Percentiles rank a stretch among this genome's conserved stretches.
These are phyloP conservation scores for Dasypolia templi DNA, from an alignment of 2,888 invertebrate genomes.

Conservation along the genomic window DNA sequence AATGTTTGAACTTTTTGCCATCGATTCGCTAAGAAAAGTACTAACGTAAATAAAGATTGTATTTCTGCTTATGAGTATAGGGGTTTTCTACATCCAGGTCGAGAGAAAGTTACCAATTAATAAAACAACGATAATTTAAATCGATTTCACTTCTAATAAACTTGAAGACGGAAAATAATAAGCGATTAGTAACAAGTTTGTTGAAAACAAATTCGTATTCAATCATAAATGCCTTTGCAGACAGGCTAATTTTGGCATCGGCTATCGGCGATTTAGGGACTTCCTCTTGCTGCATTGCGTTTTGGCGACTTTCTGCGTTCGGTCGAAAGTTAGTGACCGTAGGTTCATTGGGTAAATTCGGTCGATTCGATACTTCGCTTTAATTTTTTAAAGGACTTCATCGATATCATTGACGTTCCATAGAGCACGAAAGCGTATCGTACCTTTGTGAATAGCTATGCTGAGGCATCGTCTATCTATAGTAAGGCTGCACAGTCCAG, in stretches of 20 bases:
- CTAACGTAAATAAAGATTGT: not conserved
- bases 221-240: no score
- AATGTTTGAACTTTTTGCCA: not conserved
- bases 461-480: no score
- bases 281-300: not conserved
- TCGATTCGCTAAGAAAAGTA: not conserved
- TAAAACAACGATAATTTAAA: conserved; percentile 2
- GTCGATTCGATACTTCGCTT: not conserved
- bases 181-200: conserved; percentile 24
- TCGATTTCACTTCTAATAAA: conserved; percentile 8
- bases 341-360: not conserved
- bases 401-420: no score
- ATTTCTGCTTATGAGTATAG: not conserved
- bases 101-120: conserved; percentile 5
- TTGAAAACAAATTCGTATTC: no score
- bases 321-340: not conserved
- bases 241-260: no score
- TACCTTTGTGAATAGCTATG: no score
- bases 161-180: conserved; percentile 23
- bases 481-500: no score
- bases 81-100: not conserved
- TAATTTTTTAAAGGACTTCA: no score
- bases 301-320: not conserved
- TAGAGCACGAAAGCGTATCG: no score
- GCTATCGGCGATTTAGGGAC: not conserved